A percentile compares a stretch with the other conserved stretches of the same genome.
phyloP scores from a whole-genome alignment of 2,888 invertebrate species.

The Ernsta delagoae region DNA sequence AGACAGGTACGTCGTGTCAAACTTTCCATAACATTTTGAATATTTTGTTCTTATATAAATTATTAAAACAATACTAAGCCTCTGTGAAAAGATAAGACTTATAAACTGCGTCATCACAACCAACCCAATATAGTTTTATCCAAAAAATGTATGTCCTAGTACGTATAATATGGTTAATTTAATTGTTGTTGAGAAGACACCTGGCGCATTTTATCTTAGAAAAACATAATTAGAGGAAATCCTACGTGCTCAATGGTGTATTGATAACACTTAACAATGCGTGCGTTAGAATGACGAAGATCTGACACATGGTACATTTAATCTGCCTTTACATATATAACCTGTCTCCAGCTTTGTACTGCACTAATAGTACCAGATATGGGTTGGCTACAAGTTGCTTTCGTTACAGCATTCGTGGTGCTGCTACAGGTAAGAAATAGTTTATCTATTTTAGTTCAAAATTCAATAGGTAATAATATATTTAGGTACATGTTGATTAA shows the following conservation, averaged over 20 bases:
- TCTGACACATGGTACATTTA: too few species aligned
- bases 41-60: neutral
- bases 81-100: neutral
- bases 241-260: conserved; percentile 46
- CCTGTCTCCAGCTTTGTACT: conserved; percentile 10
- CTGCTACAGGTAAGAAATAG: conserved; percentile 60
- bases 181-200: conserved; percentile 28
- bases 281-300: conserved; percentile 45
- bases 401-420: conserved; percentile 51
- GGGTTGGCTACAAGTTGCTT: conserved; percentile 51
- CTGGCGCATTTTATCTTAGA: conserved; percentile 23
- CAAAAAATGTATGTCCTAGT: neutral
- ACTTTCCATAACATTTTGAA: neutral
- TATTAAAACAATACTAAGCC: neutral
- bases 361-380: conserved; percentile 49
- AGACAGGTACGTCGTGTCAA: too few species aligned
- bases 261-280: conserved; percentile 45
- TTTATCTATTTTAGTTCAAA: too few species aligned
- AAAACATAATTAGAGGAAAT: conserved; percentile 37
- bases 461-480: too few species aligned
- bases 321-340: conserved; percentile 57
- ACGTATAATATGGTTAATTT: conserved; percentile 7
- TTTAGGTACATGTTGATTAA: too few species aligned
- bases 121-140: conserved; percentile 4
- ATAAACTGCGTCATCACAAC: neutral